Evolutionary conservation across 2,113 vertebrate genomes (phyloP), one percentile per base, ranked within the genome.

Genomic region (Equus przewalskii): DNA sequence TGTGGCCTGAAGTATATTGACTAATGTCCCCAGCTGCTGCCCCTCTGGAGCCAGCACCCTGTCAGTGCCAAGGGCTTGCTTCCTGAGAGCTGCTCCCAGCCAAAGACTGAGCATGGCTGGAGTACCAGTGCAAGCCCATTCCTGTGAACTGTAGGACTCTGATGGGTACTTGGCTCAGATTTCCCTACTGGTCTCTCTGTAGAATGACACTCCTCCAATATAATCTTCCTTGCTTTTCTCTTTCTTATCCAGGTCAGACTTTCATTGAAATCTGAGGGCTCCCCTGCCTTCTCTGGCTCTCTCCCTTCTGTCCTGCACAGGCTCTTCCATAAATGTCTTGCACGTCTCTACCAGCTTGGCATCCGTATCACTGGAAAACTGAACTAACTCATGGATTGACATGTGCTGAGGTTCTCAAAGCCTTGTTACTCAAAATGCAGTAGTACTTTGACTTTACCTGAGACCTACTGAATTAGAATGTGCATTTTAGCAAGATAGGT

Each of bases 251-350:
- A 64, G 28, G 9, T 62, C 14, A 49, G 78, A 65, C 33, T 65
- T 54, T 18, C 24, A 16, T 7, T 14, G 64, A 14, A 62, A 19
- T n/a, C 11, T 65, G 33, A 10, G 28, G 28, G 24, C 19, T 76
- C 30, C 30, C 11, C 2, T 21, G 22, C 1, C 5, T 46, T 41
- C n/a, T 80, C 56, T 46, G 5, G 0, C 9, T 62, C 15, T 5
- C 28, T 89, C 6, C 8, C 5, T 41, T 58, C 13, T 73, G 0
- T 67, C n/a, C n/a, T 72, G 24, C 8, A 21, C 2, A 46, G 64
- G 7, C 11, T 73, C 60, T 78, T 76, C 12, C 5, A 16, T 8
- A 79, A 36, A 49, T 30, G 9, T 28, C 18, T 56, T 54, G 3
- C 6, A 7, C 2, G 19, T 73, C 7, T 79, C 51, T n/a, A 26